Evolutionary conservation across 2,797 vertebrate species (phyloP).

Genomic region (Micromesistius poutassou): DNA sequence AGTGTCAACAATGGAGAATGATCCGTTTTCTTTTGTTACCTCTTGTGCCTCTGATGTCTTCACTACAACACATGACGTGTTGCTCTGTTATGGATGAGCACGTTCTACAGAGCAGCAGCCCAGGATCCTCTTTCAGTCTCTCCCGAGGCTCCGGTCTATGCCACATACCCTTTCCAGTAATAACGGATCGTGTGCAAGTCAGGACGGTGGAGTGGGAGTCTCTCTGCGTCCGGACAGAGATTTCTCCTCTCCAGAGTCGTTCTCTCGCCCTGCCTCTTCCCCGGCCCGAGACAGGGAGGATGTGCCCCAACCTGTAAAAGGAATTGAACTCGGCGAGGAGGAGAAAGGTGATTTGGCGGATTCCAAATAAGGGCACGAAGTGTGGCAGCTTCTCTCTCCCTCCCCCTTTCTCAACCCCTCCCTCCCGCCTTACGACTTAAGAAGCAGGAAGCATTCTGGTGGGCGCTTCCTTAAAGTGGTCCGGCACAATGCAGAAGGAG

Average conservation of each 20-base stretch:
- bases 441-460: conserved; percentile 51
- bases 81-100: not conserved
- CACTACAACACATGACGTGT: not conserved
- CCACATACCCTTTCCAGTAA: not conserved
- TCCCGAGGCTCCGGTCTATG: not conserved
- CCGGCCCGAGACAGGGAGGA: conserved; percentile 41
- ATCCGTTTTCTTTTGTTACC: not conserved
- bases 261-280: conserved; percentile 21
- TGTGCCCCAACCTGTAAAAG: conserved; percentile 75
- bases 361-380: conserved; percentile 73
- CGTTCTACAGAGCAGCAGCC: not conserved
- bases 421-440: conserved; percentile 8
- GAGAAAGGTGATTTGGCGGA: conserved; percentile 53
- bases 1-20: not conserved
- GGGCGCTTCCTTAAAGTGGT: conserved; percentile 39
- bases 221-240: conserved; percentile 10
- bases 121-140: conserved; percentile 25
- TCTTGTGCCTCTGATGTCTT: not conserved
- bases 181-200: conserved; percentile 33
- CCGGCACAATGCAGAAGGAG: conserved; percentile 28
- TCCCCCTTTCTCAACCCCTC: not conserved
- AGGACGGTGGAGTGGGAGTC: conserved; percentile 28
- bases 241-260: conserved; percentile 17
- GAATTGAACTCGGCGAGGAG: conserved; percentile 61
- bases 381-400: conserved; percentile 32